Evolutionary conservation across 2,888 invertebrate species (phyloP).

Genomic region (Sepiola atlantica): DNA sequence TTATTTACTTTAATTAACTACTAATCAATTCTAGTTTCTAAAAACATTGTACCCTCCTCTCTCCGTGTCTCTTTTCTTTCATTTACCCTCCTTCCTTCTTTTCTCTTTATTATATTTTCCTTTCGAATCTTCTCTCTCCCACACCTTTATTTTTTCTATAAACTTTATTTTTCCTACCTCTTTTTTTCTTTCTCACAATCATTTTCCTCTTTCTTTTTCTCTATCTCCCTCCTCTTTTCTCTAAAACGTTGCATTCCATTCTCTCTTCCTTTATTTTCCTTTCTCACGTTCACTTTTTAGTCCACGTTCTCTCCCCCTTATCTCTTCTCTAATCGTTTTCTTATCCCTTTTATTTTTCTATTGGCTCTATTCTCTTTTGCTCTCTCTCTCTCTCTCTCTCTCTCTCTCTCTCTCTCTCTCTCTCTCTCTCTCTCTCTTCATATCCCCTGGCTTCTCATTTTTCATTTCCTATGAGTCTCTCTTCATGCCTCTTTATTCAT

Average conservation of each 20-base stretch:
- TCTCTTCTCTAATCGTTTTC: background rate
- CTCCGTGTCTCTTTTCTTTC: background rate
- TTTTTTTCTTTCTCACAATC: too few relatives aligned
- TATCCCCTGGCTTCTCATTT: background rate
- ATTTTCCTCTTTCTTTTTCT: too few relatives aligned
- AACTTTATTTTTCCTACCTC: background rate
- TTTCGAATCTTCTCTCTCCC: background rate
- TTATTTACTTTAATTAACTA: too few relatives aligned
- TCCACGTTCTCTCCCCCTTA: background rate
- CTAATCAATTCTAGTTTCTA: too few relatives aligned
- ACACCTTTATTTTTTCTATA: background rate
- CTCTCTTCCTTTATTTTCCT: too few relatives aligned
- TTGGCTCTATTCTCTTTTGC: fast-evolving
- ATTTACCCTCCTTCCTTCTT: background rate
- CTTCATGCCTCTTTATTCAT: background rate
- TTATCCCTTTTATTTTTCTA: background rate
- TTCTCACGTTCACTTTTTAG: background rate
- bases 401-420: background rate
- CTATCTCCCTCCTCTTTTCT: too few relatives aligned
- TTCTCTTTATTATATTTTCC: too few relatives aligned
- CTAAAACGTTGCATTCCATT: too few relatives aligned
- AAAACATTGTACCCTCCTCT: too few relatives aligned
- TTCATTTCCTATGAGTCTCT: background rate
- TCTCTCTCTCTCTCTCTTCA: too few relatives aligned
- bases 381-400: background rate